Evolutionary conservation across 2,797 vertebrate genomes (phyloP).

Genomic region (Pitangus sulphuratus): DNA sequence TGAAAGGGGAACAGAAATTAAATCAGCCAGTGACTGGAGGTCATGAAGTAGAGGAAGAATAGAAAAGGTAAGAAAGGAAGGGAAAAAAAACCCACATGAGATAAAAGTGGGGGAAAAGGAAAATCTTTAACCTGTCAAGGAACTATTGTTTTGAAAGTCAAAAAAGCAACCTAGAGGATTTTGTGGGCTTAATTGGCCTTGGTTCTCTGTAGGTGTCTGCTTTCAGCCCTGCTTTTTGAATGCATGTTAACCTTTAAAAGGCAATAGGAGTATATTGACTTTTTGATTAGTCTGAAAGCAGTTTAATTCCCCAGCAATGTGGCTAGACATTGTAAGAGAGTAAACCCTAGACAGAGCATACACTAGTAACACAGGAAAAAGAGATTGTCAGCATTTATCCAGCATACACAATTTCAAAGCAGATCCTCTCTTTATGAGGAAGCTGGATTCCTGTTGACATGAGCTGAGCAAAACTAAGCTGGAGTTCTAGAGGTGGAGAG

Average conservation of each 20-base stretch:
- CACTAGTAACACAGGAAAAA: background rate
- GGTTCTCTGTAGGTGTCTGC: background rate
- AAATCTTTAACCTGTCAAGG: background rate
- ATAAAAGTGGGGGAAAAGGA: background rate
- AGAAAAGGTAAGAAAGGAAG: background rate
- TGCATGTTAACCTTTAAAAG: constrained; percentile 20
- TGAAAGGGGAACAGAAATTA: background rate
- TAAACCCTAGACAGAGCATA: background rate
- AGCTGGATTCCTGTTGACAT: background rate
- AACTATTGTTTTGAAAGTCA: background rate
- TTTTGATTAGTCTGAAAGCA: constrained; percentile 30
- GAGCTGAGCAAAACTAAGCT: background rate
- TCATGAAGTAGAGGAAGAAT: background rate
- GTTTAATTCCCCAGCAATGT: background rate
- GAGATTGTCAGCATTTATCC: background rate
- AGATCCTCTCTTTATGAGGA: background rate
- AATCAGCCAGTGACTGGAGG: background rate
- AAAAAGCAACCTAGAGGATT: background rate
- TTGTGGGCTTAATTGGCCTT: background rate
- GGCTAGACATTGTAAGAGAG: background rate
- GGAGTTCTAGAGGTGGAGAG: background rate
- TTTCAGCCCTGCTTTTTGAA: background rate
- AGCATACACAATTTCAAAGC: background rate
- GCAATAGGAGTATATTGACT: background rate
- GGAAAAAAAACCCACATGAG: background rate